Base-by-base conservation (phyloP, 2,888 invertebrate species). In the Chouioia cunea region DNA sequence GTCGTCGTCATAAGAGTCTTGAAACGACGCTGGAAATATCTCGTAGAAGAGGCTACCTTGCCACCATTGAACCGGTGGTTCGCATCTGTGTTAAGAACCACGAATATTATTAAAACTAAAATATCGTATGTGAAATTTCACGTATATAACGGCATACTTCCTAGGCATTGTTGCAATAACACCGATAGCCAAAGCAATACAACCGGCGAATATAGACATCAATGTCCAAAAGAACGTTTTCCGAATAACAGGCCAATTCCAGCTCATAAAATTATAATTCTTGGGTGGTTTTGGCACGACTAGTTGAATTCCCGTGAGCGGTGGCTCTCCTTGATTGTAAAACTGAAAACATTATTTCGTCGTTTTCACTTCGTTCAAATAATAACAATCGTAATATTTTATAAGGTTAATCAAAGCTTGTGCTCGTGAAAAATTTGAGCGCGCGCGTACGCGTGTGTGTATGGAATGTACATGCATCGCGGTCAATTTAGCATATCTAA, bases 1-100 rank as follows among this genome's bases (percentile, higher is more conserved):
- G 84, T 95, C 93, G 73, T 90, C 89, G 53, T 81, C 82, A 4
- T 78, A 80, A 0, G 92, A 90, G 79, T 93, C 93, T 82, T 92
- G 90, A 86, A 96, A 97, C 71, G 95, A 94, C 0, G 93, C 92
- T 0, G 95, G 94, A 79, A 94, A 95, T 73, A 96, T 90, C 87
- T 95, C 95, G 83, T 95, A 96, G 81, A 95, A 91, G 0, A 94
- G 89, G 74, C 91, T 91, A 47, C 94, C 94, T 84, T 94, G 92
- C 87, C 93, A 92, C 95, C 95, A 96, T 52, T 92, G 89, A 12
- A 91, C 88, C 65, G 91, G 75, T 0, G 86, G 87, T 66, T 86
- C 85, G 72, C 87, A 87, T 57, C 85, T 83, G 18, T 52, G 6
- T 54, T 15, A 23, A 8, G 4, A 22, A 20, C n/a, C n/a, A 48